Conservation (phyloP, 2,113 vertebrate species). For the Spheniscus mendiculus region DNA sequence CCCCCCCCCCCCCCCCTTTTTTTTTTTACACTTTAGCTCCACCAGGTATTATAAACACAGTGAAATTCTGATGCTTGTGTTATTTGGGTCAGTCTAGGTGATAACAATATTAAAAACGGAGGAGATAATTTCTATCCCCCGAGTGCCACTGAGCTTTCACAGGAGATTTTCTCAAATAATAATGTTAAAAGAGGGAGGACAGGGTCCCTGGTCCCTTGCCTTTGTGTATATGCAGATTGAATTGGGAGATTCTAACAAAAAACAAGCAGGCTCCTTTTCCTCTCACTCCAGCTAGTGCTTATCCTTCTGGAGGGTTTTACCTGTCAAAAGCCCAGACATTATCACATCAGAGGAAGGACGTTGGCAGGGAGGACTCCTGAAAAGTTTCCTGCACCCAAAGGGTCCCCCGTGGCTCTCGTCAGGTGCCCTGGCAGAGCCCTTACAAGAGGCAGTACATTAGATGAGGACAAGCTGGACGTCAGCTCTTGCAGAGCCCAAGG, state of each 20-base stretch:
- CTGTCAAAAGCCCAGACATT: neutral
- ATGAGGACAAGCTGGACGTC: rapidly evolving
- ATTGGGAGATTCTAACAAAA: neutral
- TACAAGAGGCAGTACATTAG: neutral
- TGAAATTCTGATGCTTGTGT: neutral
- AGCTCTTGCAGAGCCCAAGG: neutral
- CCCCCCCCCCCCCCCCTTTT: no score
- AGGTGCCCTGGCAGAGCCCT: neutral
- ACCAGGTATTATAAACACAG: neutral
- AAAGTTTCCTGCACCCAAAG: neutral
- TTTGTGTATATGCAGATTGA: neutral
- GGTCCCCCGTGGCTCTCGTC: rapidly evolving
- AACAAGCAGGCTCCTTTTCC: neutral
- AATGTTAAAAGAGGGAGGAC: neutral
- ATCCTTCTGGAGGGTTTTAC: neutral
- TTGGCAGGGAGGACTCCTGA: neutral
- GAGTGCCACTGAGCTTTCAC: neutral
- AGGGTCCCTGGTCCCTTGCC: neutral
- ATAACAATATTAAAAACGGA: neutral
- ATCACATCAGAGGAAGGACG: neutral
- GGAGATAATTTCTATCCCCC: neutral
- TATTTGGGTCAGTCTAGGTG: neutral
- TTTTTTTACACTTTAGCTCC: neutral
- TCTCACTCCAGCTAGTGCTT: neutral
- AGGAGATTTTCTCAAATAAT: neutral